Base-by-base conservation (phyloP, 2,113 vertebrate genomes). In the Antennarius striatus region DNA sequence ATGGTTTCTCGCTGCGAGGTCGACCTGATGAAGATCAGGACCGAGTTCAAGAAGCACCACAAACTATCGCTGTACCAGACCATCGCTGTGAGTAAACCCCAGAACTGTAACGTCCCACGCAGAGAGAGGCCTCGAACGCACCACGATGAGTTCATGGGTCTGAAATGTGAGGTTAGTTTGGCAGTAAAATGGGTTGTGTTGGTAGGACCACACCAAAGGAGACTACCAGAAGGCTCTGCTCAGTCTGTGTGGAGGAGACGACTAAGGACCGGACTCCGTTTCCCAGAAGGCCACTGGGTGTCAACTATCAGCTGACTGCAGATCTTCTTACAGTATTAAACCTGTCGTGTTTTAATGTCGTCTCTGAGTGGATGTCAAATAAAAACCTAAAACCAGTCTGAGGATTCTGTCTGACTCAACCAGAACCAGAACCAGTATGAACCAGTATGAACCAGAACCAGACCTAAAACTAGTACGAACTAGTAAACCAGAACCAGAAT, bases 221-320 rank as follows among this genome's bases (percentile, higher is more conserved):
- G 96, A 98, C 82, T 99, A 98, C 87, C 96, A 99, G 94, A 94
- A 88, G 63, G 97, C 94, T 0, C 82, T 99, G 85, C 92, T 98
- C 78, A 94, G 94, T 79, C 93, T 99, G 75, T 98, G 97, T 10
- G 96, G 93, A 42, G 97, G 96, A 73, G 96, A 99, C 7, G 96
- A 99, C 87, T 99, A 91, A 96, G 69, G 3, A 2, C 40, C 15
- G 47, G 40, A 66, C 62, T 75, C 32, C 6, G 10, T 73, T 75
- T 77, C 70, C 75, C 81, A 86, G 15, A 60, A 16, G 0, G 48
- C 77, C 2, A 1, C 15, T 56, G 53, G 56, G 1, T 39, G 40
- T 36, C 32, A 36, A 7, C 4, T 4, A 36, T 36, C 32, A 64
- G 30, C 30, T 16, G 36, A 62, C 57, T 63, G 39, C 15, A 63